Evolutionary conservation across 2,113 vertebrate genomes (phyloP).

Genomic region (Pachyramphus minor): DNA sequence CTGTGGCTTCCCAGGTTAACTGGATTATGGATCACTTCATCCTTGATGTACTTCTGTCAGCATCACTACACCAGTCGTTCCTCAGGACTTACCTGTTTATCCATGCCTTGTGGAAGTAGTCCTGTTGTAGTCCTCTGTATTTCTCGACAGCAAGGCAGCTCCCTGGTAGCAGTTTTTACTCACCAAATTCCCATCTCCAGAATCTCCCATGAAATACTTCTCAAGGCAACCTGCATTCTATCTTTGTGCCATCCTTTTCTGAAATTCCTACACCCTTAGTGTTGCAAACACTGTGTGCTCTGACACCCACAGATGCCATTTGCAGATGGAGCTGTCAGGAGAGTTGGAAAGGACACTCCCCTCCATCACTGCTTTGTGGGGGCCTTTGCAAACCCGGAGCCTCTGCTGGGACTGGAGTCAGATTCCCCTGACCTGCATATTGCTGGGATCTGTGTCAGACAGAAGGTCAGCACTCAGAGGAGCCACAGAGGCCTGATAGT

Average conservation of each 20-base stretch:
- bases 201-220: no score
- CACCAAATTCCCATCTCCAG: not conserved
- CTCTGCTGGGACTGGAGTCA: fast-evolving
- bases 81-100: not conserved
- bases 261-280: not conserved
- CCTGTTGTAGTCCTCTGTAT: not conserved
- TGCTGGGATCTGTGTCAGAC: not conserved
- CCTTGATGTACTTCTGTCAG: not conserved
- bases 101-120: not conserved
- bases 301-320: fast-evolving
- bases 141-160: not conserved
- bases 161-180: not conserved
- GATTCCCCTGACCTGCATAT: fast-evolving
- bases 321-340: not conserved
- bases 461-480: not conserved
- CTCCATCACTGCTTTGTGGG: not conserved
- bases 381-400: not conserved
- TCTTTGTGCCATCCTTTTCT: fast-evolving
- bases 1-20: not conserved
- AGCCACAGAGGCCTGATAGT: fast-evolving
- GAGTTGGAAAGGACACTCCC: not conserved
- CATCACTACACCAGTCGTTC: not conserved
- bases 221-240: not conserved
- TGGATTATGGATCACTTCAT: not conserved
- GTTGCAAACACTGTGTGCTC: not conserved